Evolutionary conservation across 2,797 vertebrate genomes (phyloP).

Genomic region (Muraenolepis orangiensis): DNA sequence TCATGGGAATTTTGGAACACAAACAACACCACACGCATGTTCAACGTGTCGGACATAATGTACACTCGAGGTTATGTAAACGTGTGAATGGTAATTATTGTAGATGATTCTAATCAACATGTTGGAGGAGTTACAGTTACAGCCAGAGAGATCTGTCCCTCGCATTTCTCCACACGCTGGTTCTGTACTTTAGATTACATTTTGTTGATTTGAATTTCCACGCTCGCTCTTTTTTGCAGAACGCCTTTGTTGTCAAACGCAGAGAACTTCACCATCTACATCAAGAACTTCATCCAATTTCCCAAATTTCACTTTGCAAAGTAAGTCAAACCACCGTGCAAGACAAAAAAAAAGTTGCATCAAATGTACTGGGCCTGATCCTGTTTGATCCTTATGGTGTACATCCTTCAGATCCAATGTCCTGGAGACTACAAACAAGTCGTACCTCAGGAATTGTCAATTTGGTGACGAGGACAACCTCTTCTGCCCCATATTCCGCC

Average conservation of each 20-base stretch:
- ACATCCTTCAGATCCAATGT: constrained; percentile 79
- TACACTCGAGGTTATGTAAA: not conserved
- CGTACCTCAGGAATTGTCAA: constrained; percentile 80
- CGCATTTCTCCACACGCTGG: not conserved
- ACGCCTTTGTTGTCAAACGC: constrained; percentile 73
- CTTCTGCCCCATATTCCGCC: constrained; percentile 88
- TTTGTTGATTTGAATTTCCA: not conserved
- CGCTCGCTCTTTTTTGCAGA: constrained; percentile 61
- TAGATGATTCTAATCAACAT: not conserved
- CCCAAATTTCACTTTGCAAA: constrained; percentile 86
- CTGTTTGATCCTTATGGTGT: not conserved
- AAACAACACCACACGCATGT: not conserved
- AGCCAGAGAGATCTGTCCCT: not conserved
- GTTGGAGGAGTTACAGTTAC: not conserved
- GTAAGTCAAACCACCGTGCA: constrained; percentile 63
- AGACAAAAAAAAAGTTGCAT: not conserved
- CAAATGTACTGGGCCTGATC: not conserved
- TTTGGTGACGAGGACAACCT: constrained; percentile 67
- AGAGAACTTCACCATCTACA: constrained; percentile 91
- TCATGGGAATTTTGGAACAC: not conserved
- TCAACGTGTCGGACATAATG: not conserved
- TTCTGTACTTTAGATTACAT: not conserved
- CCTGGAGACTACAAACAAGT: constrained; percentile 61
- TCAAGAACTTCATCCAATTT: constrained; percentile 91
- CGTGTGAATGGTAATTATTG: too few relatives aligned